Base-by-base conservation (phyloP, 2,113 vertebrate species). In the Neodon shergylaensis region DNA sequence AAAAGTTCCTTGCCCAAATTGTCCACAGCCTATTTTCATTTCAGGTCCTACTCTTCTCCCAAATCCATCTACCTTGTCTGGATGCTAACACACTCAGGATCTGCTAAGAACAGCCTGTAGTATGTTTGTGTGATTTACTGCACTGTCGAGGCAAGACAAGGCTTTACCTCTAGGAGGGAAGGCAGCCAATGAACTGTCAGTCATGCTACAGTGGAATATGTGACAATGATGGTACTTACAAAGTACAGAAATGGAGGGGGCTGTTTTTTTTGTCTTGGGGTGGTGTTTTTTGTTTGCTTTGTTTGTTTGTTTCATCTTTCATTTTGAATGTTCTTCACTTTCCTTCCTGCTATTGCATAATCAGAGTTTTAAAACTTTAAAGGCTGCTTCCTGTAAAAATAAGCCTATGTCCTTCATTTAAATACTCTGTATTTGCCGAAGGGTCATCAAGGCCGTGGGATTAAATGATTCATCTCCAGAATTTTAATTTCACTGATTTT, bases 391-490 rank as follows among this genome's bases (percentile, higher is more conserved):
- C 33, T 81, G 22, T 39, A 73, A 76, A 42, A n/a, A 31, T 5
- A 91, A 90, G 61, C 28, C 31, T 33, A 0, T 93, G 65, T 76
- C 93, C 68, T 65, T 21, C 22, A 28, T 70, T 88, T 47, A 82
- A 79, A n/a, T 72, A 77, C 10, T 65, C n/a, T 74, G 6, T 33
- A 54, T 5, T 54, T 54, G 12, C 44, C 52, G 54, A 10, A 39
- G 91, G 26, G 68, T 54, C 39, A 72, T 83, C n/a, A 83, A 83
- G 92, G 36, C 28, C 31, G 24, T n/a, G 66, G 19, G 17, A 83
- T 92, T 66, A 68, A 89, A 78, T 78, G 12, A 76, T 89, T 91
- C 42, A 81, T 94, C 54, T 28, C 14, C 52, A 72, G 70, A 92
- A 87, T 54, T 87, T 92, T 72, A 92, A 47, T 95, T 95, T 52